Conservation (phyloP, 1,140 invertebrate genomes). For the Sinella curviseta region DNA sequence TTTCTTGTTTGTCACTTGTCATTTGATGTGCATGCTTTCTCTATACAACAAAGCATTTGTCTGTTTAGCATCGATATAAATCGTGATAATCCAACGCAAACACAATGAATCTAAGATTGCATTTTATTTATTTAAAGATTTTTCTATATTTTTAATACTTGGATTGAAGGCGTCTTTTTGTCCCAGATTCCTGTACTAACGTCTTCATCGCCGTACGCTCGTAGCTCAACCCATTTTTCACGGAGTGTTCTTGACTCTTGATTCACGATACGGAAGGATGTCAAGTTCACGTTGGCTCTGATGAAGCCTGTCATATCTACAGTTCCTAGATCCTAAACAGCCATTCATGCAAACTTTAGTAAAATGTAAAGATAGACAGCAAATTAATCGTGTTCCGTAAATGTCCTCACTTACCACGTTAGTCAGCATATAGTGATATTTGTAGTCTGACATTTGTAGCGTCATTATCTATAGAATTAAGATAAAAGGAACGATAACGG, state of each 20-base stretch:
- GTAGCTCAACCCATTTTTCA: slow-evolving; percentile 37
- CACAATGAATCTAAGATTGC: too few relatives aligned
- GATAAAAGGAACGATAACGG: background rate
- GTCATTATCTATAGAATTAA: slow-evolving; percentile 61
- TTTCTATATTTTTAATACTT: slow-evolving; percentile 21
- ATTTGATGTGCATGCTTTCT: too few relatives aligned
- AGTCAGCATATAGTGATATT: slow-evolving; percentile 70
- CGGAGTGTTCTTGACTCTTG: slow-evolving; percentile 35
- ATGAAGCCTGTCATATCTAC: slow-evolving; percentile 40
- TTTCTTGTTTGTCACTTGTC: background rate
- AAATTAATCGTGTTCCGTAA: too few relatives aligned
- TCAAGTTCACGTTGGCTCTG: slow-evolving; percentile 44
- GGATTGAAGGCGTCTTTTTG: slow-evolving; percentile 40
- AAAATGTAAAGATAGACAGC: background rate
- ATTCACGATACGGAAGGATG: slow-evolving; percentile 52
- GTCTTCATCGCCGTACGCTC: slow-evolving; percentile 40
- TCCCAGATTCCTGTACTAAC: slow-evolving; percentile 31
- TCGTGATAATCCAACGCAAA: too few relatives aligned
- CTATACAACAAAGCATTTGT: too few relatives aligned
- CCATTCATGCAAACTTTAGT: background rate
- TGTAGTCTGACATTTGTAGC: slow-evolving; percentile 70
- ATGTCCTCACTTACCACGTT: slow-evolving; percentile 64
- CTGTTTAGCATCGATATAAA: too few relatives aligned
- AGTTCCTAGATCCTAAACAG: slow-evolving; percentile 34
- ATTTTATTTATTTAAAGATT: background rate